Conservation (phyloP, 2,888 invertebrate species). For the Drosophila austrosaltans region DNA sequence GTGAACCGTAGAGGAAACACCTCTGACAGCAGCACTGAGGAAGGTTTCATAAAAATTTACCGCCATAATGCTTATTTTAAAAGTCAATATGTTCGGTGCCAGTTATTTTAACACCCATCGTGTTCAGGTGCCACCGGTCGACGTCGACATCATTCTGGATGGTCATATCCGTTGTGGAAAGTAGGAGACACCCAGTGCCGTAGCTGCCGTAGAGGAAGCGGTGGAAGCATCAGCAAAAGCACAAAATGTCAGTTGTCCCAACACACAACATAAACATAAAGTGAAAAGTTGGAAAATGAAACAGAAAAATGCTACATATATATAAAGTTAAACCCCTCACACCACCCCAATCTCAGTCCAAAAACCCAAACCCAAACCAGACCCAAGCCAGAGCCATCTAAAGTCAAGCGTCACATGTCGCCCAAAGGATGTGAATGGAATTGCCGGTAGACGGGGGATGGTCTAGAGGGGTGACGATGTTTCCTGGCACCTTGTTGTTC, state of each 20-base stretch:
- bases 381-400: constrained; percentile 50
- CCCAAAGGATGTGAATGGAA: constrained; percentile 48
- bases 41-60: constrained; percentile 76
- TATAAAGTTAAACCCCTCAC: constrained; percentile 51
- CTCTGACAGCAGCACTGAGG: constrained; percentile 55
- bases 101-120: constrained; percentile 78
- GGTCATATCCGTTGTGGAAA: constrained; percentile 67
- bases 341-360: not conserved
- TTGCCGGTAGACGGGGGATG: not conserved
- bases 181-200: constrained; percentile 43
- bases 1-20: constrained; percentile 35
- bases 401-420: constrained; percentile 78
- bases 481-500: constrained; percentile 41
- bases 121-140: constrained; percentile 73
- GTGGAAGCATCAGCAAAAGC: constrained; percentile 31
- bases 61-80: constrained; percentile 79
- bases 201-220: constrained; percentile 23
- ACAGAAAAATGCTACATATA: constrained; percentile 42
- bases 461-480: constrained; percentile 24
- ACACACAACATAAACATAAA: constrained; percentile 66
- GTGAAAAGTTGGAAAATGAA: constrained; percentile 48
- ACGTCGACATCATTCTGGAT: constrained; percentile 28
- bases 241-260: constrained; percentile 62
- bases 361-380: constrained; percentile 3
- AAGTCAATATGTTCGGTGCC: constrained; percentile 77